A percentile compares a stretch with the other conserved stretches of the same genome.
phyloP scores from a whole-genome alignment of 2,888 invertebrate species.

The Sesamia inferens region DNA sequence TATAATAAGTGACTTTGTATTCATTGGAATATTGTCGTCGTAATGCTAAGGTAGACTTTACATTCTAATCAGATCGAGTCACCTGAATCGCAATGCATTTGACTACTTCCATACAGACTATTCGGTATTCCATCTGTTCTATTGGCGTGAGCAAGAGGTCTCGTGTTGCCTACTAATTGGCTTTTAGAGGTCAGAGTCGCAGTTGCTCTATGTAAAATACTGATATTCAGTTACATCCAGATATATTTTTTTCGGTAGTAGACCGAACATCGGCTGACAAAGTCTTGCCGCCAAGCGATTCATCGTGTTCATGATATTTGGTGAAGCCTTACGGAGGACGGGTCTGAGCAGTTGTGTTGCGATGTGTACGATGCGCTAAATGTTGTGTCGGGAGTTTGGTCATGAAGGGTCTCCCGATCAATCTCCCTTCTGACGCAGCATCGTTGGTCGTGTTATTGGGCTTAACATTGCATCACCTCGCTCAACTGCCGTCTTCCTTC shows the following conservation, averaged over 20 bases:
- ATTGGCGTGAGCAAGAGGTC: not conserved
- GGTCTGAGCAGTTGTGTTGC: too few relatives aligned
- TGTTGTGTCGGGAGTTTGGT: too few relatives aligned
- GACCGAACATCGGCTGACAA: too few relatives aligned
- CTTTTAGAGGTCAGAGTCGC: not conserved
- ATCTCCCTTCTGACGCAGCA: too few relatives aligned
- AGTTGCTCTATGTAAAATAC: not conserved
- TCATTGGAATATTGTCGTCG: constrained; percentile 20
- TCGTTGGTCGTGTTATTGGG: too few relatives aligned
- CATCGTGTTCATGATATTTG: too few relatives aligned
- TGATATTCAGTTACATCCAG: not conserved
- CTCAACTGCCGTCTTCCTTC: too few relatives aligned
- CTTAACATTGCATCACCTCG: too few relatives aligned
- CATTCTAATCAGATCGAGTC: constrained; percentile 3
- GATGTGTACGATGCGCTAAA: too few relatives aligned
- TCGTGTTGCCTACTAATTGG: not conserved
- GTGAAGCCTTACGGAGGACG: too few relatives aligned
- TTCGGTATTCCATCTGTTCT: not conserved
- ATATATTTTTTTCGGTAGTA: not conserved
- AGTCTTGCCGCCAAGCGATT: too few relatives aligned
- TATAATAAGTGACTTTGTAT: constrained; percentile 7
- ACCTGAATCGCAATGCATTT: constrained; percentile 25
- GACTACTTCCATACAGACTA: not conserved
- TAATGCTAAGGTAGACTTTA: not conserved
- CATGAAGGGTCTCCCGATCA: too few relatives aligned